Percentiles rank a stretch among this genome's conserved stretches.
These are phyloP conservation scores for Mastigias papua DNA, from an alignment of 30 jellyfish, hydroid and myxozoan species.

Conservation along the genomic window DNA sequence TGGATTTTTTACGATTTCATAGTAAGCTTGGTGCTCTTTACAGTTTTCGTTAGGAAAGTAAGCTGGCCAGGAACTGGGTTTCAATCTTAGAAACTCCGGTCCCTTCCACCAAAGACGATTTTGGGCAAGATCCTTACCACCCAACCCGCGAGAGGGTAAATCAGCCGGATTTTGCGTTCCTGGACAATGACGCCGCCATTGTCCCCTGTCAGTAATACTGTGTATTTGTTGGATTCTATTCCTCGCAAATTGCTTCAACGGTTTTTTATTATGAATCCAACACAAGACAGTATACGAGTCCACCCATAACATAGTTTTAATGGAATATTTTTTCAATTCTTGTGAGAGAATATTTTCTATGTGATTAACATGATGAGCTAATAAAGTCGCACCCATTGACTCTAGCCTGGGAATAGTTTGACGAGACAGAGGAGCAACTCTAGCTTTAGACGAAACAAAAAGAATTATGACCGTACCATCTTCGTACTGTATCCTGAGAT, in stretches of 20 bases:
- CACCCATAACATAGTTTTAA: conserved; percentile 21
- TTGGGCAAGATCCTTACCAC: conserved; percentile 17
- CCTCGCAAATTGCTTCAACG: conserved; percentile 10
- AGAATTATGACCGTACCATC: not conserved
- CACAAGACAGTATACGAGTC: conserved; percentile 20
- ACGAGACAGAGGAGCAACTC: conserved; percentile 8
- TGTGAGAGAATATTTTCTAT: not conserved
- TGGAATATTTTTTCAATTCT: not conserved
- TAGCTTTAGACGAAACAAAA: conserved; percentile 11
- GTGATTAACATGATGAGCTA: conserved; percentile 2
- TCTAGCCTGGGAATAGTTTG: conserved; percentile 44
- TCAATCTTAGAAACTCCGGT: conserved; percentile 16
- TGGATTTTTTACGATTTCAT: not conserved
- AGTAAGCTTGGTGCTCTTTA: not conserved
- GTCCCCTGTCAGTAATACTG: not conserved
- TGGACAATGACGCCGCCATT: conserved; percentile 39
- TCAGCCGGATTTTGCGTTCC: conserved; percentile 41
- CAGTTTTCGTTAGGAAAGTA: not conserved
- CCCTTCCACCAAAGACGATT: conserved; percentile 49
- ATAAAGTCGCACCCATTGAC: conserved; percentile 9
- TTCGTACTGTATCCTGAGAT: conserved; percentile 12
- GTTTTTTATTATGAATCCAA: conserved; percentile 31
- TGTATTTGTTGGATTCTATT: conserved; percentile 21
- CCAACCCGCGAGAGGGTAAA: conserved; percentile 54
- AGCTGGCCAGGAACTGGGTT: conserved; percentile 8